Percentiles rank a stretch among this genome's conserved stretches.
phyloP scores from a whole-genome alignment of 1,140 invertebrate species.

The Euwallacea fornicatus region DNA sequence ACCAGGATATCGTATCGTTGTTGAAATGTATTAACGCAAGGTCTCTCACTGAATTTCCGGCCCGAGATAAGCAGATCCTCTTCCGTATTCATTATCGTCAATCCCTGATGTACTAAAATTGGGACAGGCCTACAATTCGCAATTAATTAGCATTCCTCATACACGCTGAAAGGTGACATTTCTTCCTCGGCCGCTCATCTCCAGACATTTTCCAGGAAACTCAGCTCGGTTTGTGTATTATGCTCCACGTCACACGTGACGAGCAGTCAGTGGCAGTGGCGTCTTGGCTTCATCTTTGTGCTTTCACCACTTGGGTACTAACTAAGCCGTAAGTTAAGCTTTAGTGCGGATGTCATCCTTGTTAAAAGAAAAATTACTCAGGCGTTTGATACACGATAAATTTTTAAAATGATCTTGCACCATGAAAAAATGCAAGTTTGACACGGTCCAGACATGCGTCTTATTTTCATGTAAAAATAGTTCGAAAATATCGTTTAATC shows the following conservation, averaged over 20 bases:
- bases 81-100: constrained; percentile 26
- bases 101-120: neutral
- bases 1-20: constrained; percentile 32
- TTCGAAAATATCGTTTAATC: too few species aligned
- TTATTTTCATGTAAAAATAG: too few species aligned
- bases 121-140: neutral
- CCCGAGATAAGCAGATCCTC: constrained; percentile 12
- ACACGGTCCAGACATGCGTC: too few species aligned
- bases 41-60: constrained; percentile 23
- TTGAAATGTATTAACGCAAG: constrained; percentile 26
- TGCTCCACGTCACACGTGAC: constrained; percentile 26
- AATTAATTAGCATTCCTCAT: too few species aligned
- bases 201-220: constrained; percentile 19
- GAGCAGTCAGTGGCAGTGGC: constrained; percentile 15
- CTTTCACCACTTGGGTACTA: constrained; percentile 12
- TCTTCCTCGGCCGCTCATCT: constrained; percentile 17
- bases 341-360: constrained; percentile 19
- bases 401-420: too few species aligned
- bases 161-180: neutral
- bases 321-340: constrained; percentile 20
- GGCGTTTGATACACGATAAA: constrained; percentile 7
- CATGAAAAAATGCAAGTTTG: too few species aligned
- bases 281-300: constrained; percentile 24
- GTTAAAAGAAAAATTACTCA: constrained; percentile 10
- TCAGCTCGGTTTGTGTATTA: constrained; percentile 14